Percentiles rank a stretch among this genome's conserved stretches.
Evolutionary conservation across 2,888 invertebrate genomes (phyloP).

Genomic region (Cantharis nigra): DNA sequence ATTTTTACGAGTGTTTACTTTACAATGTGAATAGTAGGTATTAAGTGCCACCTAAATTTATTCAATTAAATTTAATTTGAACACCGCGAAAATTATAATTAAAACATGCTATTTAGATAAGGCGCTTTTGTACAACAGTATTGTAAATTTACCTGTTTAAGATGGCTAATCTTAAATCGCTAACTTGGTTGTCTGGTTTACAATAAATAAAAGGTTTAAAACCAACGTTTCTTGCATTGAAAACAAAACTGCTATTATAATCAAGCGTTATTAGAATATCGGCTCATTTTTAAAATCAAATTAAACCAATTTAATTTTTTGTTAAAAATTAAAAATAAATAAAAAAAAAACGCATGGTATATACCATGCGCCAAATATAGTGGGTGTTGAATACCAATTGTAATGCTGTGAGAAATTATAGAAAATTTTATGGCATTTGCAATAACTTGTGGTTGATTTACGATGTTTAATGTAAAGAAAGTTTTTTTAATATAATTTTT

Average conservation of each 20-base stretch:
- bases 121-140: background rate
- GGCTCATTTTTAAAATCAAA: background rate
- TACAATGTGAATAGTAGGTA: background rate
- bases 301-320: background rate
- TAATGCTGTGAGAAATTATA: too few relatives aligned
- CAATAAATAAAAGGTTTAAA: background rate
- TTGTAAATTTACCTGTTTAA: background rate
- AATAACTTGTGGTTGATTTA: too few relatives aligned
- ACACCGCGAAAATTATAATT: background rate
- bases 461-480: too few relatives aligned
- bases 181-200: background rate
- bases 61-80: background rate
- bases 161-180: background rate
- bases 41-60: background rate
- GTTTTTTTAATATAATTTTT: too few relatives aligned
- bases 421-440: too few relatives aligned
- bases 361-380: too few relatives aligned
- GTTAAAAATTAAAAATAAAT: too few relatives aligned
- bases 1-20: background rate
- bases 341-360: too few relatives aligned
- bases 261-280: background rate
- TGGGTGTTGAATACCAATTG: too few relatives aligned
- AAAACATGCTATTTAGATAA: background rate
- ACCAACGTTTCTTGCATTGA: background rate
- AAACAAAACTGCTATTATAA: background rate